phyloP scores from a whole-genome alignment of 2,113 vertebrate genomes.

The Anguilla japonica region DNA sequence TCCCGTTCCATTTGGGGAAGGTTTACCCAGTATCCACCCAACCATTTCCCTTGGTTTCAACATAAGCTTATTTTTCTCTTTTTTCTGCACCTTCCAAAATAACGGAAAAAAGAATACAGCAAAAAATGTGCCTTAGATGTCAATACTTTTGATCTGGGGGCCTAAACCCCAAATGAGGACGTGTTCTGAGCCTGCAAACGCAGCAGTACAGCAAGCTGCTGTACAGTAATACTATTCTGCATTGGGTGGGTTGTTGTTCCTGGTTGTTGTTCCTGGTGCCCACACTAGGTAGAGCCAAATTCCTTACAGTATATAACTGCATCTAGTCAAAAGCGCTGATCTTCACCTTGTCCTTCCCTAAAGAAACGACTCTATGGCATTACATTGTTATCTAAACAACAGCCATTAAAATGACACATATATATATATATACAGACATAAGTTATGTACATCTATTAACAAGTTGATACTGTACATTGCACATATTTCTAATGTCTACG shows the following conservation, averaged over 20 bases:
- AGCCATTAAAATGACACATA: conserved; percentile 24
- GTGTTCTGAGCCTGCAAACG: neutral
- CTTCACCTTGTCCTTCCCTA: conserved; percentile 34
- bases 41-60: neutral
- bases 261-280: neutral
- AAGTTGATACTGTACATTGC: conserved; percentile 30
- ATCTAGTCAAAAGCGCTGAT: conserved; percentile 46
- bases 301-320: neutral
- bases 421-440: neutral
- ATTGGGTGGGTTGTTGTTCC: neutral
- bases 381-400: conserved; percentile 27
- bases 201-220: neutral
- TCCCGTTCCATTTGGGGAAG: neutral
- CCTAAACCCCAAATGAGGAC: neutral
- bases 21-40: neutral
- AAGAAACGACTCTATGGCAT: neutral
- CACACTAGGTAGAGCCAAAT: neutral
- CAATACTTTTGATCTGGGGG: neutral
- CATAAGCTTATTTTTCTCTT: neutral
- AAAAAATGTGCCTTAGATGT: neutral
- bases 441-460: conserved; percentile 30
- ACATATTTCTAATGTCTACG: conserved; percentile 2
- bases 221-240: neutral
- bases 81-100: neutral
- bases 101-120: neutral